Conservation (phyloP, 2,888 invertebrate species). For the Choreutis nemorana region DNA sequence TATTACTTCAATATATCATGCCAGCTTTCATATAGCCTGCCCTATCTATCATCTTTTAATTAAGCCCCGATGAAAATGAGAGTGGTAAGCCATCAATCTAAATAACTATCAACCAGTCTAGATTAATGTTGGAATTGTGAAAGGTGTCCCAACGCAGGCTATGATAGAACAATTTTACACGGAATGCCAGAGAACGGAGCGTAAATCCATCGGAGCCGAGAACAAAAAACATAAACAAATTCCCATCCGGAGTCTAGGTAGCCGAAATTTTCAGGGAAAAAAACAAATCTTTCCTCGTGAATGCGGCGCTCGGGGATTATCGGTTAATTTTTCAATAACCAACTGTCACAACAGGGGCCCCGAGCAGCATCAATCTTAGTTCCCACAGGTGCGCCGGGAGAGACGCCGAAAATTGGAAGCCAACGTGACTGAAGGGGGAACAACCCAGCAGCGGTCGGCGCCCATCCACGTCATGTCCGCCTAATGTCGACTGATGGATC, state of each 20-base stretch:
- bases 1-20: too few relatives aligned
- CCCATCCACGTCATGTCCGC: conserved; percentile 29
- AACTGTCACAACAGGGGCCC: conserved; percentile 31
- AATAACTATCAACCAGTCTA: too few relatives aligned
- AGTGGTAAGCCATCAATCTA: too few relatives aligned
- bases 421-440: conserved; percentile 13
- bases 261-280: conserved; percentile 8
- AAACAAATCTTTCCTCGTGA: conserved; percentile 37
- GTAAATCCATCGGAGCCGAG: too few relatives aligned
- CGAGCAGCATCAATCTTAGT: conserved; percentile 50
- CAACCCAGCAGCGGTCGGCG: conserved; percentile 14
- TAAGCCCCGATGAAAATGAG: too few relatives aligned
- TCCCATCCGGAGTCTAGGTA: conserved; percentile 1
- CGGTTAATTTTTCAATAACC: conserved; percentile 61
- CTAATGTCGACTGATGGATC: conserved; percentile 61
- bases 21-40: too few relatives aligned
- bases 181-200: too few relatives aligned
- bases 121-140: too few relatives aligned
- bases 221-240: conserved; percentile 5
- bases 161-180: too few relatives aligned
- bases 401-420: conserved; percentile 7
- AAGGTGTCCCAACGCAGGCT: too few relatives aligned
- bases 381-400: conserved; percentile 32
- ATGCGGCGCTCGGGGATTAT: conserved; percentile 38
- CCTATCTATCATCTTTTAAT: too few relatives aligned